Conservation (phyloP, 2,888 invertebrate genomes). For the Tetragnatha montana region DNA sequence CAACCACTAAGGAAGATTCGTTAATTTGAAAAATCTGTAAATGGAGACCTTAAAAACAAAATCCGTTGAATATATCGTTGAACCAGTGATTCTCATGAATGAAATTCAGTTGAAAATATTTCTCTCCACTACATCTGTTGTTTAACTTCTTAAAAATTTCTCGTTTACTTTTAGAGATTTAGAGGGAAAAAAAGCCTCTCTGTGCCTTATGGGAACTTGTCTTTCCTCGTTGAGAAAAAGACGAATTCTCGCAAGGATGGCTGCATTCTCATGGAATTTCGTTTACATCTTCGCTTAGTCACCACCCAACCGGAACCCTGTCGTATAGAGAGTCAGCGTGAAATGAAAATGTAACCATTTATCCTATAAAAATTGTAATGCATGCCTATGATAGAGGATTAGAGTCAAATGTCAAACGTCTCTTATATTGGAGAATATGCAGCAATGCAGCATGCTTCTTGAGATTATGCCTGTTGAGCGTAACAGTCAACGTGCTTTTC, state of each 20-base stretch:
- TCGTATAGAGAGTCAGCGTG: not conserved
- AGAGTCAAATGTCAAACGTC: not conserved
- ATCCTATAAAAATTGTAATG: not conserved
- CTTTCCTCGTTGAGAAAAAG: not conserved
- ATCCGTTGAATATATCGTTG: too few relatives aligned
- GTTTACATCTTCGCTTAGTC: conserved; percentile 18
- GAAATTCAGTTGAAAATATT: too few relatives aligned
- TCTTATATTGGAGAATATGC: not conserved
- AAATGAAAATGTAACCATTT: not conserved
- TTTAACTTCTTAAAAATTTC: too few relatives aligned
- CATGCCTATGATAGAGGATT: not conserved
- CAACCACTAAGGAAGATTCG: too few relatives aligned
- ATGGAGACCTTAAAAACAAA: too few relatives aligned
- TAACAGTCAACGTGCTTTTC: not conserved
- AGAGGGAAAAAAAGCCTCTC: not conserved
- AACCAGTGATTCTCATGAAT: too few relatives aligned
- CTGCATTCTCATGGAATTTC: conserved; percentile 22
- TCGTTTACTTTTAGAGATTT: too few relatives aligned
- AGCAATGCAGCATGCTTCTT: too few relatives aligned
- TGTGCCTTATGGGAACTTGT: not conserved
- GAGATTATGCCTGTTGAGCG: not conserved
- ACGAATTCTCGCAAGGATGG: conserved; percentile 23
- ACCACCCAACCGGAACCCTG: conserved; percentile 29
- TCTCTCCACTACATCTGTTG: too few relatives aligned
- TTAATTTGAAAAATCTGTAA: too few relatives aligned